Evolutionary conservation across 2,888 invertebrate genomes (phyloP).

Genomic region (Petrophora chlorosata): DNA sequence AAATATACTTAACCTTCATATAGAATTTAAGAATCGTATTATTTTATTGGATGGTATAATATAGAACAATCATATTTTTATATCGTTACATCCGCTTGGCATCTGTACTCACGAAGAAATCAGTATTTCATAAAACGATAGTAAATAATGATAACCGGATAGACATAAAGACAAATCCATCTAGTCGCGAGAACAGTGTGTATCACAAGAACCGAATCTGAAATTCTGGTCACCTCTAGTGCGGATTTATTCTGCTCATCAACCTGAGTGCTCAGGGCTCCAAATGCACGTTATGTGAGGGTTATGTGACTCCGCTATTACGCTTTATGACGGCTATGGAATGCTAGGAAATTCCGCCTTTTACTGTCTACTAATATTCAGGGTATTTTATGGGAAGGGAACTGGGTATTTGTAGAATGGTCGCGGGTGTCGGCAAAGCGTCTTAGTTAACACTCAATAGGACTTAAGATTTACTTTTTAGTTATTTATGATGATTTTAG

Average conservation of each 20-base stretch:
- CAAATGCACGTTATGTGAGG: constrained; percentile 36
- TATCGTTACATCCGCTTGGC: too few species aligned
- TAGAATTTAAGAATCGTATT: too few species aligned
- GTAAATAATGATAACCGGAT: constrained; percentile 26
- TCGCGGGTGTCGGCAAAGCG: not conserved
- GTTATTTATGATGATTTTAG: too few species aligned
- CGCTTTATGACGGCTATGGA: constrained; percentile 52
- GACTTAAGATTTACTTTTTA: too few species aligned
- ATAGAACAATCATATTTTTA: too few species aligned
- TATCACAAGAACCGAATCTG: too few species aligned
- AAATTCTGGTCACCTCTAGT: constrained; percentile 43
- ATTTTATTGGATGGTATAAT: too few species aligned
- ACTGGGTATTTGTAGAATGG: not conserved
- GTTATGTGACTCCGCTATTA: constrained; percentile 53
- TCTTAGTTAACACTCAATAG: too few species aligned
- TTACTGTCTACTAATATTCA: constrained; percentile 38
- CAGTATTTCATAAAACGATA: constrained; percentile 21
- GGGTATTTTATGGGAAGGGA: not conserved
- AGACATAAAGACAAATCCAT: constrained; percentile 31
- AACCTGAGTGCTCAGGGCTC: constrained; percentile 59
- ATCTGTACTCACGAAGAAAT: too few species aligned
- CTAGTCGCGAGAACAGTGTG: constrained; percentile 24
- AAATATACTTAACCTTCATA: too few species aligned
- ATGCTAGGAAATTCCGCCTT: constrained; percentile 45
- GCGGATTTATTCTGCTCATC: constrained; percentile 55